A percentile compares a stretch with the other conserved stretches of the same genome.
phyloP scores from a whole-genome alignment of 2,888 invertebrate genomes.

The Cerceris ruficornis region DNA sequence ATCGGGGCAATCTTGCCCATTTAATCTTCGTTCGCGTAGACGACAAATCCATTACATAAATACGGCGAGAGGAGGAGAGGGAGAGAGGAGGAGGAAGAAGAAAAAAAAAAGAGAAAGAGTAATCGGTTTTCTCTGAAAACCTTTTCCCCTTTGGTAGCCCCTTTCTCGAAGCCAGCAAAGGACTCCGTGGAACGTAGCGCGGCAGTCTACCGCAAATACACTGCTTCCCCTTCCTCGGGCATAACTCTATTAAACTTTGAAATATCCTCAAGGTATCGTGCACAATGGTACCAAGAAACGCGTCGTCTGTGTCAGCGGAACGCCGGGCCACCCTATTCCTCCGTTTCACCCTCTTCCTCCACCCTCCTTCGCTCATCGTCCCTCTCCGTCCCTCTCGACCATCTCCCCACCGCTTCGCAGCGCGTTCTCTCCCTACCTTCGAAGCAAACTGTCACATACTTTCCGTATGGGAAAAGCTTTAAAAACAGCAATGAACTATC shows the following conservation, averaged over 20 bases:
- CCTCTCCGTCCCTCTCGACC: neutral
- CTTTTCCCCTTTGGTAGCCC: conserved; percentile 18
- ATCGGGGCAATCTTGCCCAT: conserved; percentile 26
- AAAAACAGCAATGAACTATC: conserved; percentile 65
- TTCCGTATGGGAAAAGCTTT: conserved; percentile 65
- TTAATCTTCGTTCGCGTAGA: conserved; percentile 18
- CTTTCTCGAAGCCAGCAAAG: conserved; percentile 18
- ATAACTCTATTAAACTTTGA: conserved; percentile 70
- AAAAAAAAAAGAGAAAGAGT: conserved; percentile 19
- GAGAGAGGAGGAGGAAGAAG: neutral
- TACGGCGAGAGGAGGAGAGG: conserved; percentile 7
- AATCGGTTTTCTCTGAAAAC: conserved; percentile 17
- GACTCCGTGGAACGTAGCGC: conserved; percentile 9
- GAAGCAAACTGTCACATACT: conserved; percentile 66
- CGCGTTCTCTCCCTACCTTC: conserved; percentile 42
- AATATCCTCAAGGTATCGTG: conserved; percentile 66
- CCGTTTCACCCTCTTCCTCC: conserved; percentile 2
- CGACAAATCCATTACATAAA: conserved; percentile 53
- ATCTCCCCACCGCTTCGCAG: conserved; percentile 1
- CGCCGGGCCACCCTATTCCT: conserved; percentile 20
- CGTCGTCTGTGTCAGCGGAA: conserved; percentile 63
- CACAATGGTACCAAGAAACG: conserved; percentile 59
- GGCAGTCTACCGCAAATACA: conserved; percentile 55
- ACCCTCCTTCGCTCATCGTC: no score
- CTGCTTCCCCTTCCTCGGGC: conserved; percentile 36